Conservation (phyloP, 2,888 invertebrate genomes). For the Linnaemya vulpina region DNA sequence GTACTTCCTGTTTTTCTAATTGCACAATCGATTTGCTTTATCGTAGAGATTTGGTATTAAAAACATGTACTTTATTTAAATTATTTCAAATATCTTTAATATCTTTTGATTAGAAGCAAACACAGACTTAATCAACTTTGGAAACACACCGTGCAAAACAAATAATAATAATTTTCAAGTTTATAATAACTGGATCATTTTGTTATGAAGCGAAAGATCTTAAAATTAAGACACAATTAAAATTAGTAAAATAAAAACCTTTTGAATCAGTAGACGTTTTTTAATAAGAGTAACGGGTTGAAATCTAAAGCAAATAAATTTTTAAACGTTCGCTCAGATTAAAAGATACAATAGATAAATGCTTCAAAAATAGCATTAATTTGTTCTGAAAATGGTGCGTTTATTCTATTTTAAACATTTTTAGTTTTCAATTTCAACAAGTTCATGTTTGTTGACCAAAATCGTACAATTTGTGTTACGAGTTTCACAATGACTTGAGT, state of each 20-base stretch:
- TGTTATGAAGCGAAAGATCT: not conserved
- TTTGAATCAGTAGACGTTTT: conserved; percentile 47
- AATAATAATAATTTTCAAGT: conserved; percentile 41
- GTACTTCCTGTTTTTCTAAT: not conserved
- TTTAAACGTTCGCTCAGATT: not conserved
- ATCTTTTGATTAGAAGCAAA: not conserved
- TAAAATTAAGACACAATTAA: conserved; percentile 17
- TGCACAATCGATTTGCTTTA: not conserved
- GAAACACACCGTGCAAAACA: not conserved
- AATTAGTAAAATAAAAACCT: conserved; percentile 47
- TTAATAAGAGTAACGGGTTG: not conserved
- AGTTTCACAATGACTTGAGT: conserved; percentile 70
- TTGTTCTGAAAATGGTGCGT: conserved; percentile 34
- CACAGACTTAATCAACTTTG: conserved; percentile 33
- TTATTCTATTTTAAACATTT: conserved; percentile 26
- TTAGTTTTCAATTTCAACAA: conserved; percentile 32
- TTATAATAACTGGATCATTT: conserved; percentile 39
- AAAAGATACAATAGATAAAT: conserved; percentile 5
- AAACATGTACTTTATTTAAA: not conserved
- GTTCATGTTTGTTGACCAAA: conserved; percentile 46
- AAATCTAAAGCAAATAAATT: not conserved
- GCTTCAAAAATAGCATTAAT: not conserved
- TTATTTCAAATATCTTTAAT: not conserved
- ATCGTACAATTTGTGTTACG: conserved; percentile 46
- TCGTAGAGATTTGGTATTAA: too few relatives aligned